Conservation (phyloP, 2,888 invertebrate genomes). For the Cordylochernes scorpioides region DNA sequence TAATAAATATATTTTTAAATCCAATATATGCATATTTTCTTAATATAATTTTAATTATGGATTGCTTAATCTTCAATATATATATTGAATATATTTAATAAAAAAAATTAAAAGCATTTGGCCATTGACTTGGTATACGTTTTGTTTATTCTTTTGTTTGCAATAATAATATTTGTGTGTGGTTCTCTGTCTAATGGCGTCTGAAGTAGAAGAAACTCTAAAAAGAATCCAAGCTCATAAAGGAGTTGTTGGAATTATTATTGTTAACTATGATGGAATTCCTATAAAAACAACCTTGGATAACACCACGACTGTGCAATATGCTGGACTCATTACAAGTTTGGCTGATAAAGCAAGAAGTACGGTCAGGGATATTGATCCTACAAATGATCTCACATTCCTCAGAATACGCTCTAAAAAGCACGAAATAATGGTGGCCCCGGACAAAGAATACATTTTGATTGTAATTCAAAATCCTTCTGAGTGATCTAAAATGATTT, state of each 20-base stretch:
- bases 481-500: no score
- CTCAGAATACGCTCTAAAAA: constrained; percentile 76
- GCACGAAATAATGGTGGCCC: constrained; percentile 91
- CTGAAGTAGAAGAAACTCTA: constrained; percentile 83
- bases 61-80: no score
- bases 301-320: constrained; percentile 77
- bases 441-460: constrained; percentile 29
- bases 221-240: constrained; percentile 74
- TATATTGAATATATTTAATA: no score
- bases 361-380: constrained; percentile 74
- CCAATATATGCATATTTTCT: no score
- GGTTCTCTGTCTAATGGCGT: no score
- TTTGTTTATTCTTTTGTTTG: no score
- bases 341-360: constrained; percentile 70
- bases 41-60: no score
- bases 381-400: constrained; percentile 78
- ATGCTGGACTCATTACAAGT: constrained; percentile 64
- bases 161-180: no score
- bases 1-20: no score
- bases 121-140: no score
- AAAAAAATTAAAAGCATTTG: no score
- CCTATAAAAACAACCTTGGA: constrained; percentile 73
- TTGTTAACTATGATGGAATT: constrained; percentile 81
- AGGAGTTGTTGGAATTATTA: constrained; percentile 79
- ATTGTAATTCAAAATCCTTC: no score